These are phyloP conservation scores for Esox masquinongy DNA, from an alignment of 2,797 vertebrate species.

Conservation along the genomic window DNA sequence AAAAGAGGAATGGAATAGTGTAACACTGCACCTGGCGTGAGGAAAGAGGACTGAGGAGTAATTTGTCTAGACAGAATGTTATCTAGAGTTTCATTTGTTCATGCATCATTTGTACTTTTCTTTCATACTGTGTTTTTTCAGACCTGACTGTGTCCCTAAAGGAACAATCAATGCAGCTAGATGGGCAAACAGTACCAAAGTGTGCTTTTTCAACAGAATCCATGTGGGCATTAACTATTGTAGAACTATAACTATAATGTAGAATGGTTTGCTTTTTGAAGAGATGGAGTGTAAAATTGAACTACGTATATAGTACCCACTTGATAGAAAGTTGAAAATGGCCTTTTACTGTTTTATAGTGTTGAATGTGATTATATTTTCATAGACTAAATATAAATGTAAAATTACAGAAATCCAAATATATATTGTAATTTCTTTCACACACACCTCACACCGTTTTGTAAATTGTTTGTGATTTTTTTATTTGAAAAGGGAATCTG, in stretches of 20 bases:
- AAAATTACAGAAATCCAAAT: background rate
- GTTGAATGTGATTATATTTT: background rate
- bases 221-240: background rate
- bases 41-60: slow-evolving; percentile 20
- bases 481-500: too few species aligned
- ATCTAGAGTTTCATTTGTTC: slow-evolving; percentile 35
- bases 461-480: too few species aligned
- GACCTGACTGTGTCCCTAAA: background rate
- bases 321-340: background rate
- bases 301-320: background rate
- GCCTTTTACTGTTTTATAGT: background rate
- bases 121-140: slow-evolving; percentile 19
- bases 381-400: background rate
- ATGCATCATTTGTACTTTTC: slow-evolving; percentile 1
- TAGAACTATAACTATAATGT: background rate
- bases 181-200: slow-evolving; percentile 17
- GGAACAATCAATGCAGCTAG: slow-evolving; percentile 3
- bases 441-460: background rate
- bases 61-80: background rate
- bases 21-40: slow-evolving; percentile 39
- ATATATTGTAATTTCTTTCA: background rate
- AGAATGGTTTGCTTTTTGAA: background rate
- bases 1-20: slow-evolving; percentile 26
- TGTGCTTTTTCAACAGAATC: slow-evolving; percentile 12
- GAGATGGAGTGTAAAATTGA: background rate